Conservation (phyloP, 1,140 invertebrate species). For the Drosophila triauraria region DNA sequence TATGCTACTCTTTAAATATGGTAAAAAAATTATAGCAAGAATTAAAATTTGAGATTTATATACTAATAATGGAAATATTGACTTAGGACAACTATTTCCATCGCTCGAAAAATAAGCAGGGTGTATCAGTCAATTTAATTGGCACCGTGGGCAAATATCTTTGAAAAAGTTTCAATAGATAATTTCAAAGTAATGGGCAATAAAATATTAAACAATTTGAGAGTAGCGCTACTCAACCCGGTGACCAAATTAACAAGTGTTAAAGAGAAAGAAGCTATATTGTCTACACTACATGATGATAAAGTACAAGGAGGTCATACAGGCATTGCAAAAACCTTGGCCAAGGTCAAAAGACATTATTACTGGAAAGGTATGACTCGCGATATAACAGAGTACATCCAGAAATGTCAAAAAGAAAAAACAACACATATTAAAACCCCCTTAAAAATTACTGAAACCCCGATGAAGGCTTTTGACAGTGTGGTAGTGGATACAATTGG, state of each 20-base stretch:
- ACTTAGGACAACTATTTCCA: not conserved
- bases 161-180: conserved; percentile 5
- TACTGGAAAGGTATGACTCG: too few relatives aligned
- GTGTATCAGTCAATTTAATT: not conserved
- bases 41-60: not conserved
- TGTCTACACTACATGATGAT: too few relatives aligned
- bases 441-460: too few relatives aligned
- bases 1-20: not conserved
- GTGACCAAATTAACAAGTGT: not conserved
- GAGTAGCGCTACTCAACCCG: conserved; percentile 4
- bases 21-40: not conserved
- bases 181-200: conserved; percentile 3
- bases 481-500: conserved; percentile 42
- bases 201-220: not conserved
- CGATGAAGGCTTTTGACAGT: conserved; percentile 19
- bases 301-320: too few relatives aligned
- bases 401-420: too few relatives aligned
- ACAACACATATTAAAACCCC: too few relatives aligned
- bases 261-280: not conserved
- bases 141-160: conserved; percentile 4
- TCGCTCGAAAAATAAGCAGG: not conserved
- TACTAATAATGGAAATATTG: not conserved
- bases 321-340: not conserved
- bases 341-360: too few relatives aligned
- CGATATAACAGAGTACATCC: too few relatives aligned